Base-by-base conservation (phyloP, 2,888 invertebrate species). In the Sipunculus nudus region DNA sequence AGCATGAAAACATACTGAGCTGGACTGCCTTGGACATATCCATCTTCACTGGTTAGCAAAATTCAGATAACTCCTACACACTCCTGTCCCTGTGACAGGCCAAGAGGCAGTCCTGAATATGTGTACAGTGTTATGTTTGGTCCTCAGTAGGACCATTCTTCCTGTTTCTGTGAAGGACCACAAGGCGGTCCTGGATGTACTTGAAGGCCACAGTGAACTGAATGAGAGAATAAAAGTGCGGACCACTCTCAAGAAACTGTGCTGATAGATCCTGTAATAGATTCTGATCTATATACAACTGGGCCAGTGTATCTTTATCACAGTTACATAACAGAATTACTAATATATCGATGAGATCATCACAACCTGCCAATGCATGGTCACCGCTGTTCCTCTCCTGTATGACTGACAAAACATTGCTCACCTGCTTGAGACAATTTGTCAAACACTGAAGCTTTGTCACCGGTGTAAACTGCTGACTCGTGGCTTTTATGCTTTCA, bases 161-260 rank as follows among this genome's bases (percentile, higher is more conserved):
- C n/a, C n/a, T n/a, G n/a, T n/a, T n/a, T n/a, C n/a, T n/a, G n/a
- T n/a, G n/a, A n/a, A n/a, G n/a, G n/a, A 63, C 25, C 23, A 75
- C 57, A 21, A 69, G 55, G 32, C 71, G 67, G 26, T 74, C 75
- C 62, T 74, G 71, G n/a, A 78, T 45, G 49, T 75, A 76, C 52
- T 78, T 75, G 55, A 71, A 77, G 3, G 78, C 77, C n/a, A 71
- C 73, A 28, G 63, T 66, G 31, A 79, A 73, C 50, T 75, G 78
- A 0, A 74, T 74, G 23, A 78, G 67, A 2, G 75, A 70, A 59
- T 74, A 78, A 58, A 74, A 76, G 63, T 78, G 76, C 10, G 74
- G 72, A 46, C 75, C 73, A 6, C 73, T 73, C 16, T 68, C 65
- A 53, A 78, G 71, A 56, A 76, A 79, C 2, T 67, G 70, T 13